phyloP scores from a whole-genome alignment of 2,797 vertebrate species.

The Chrysolophus pictus region DNA sequence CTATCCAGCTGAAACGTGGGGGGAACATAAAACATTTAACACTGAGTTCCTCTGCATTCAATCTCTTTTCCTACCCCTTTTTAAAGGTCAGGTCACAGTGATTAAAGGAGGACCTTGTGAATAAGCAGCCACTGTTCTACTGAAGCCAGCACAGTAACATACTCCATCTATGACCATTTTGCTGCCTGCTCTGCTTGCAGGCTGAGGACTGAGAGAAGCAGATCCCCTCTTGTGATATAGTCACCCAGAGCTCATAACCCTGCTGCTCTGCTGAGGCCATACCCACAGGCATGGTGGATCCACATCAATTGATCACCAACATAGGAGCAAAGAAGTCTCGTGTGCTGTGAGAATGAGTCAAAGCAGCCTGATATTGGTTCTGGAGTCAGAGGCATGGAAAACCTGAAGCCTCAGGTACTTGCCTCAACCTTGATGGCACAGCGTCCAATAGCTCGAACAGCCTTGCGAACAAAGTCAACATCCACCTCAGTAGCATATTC shows the following conservation, averaged over 20 bases:
- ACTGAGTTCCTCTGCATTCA: not conserved
- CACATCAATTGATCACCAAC: not conserved
- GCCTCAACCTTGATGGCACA: constrained; percentile 87
- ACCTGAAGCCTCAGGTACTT: constrained; percentile 1
- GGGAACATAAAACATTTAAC: not conserved
- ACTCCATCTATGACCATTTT: not conserved
- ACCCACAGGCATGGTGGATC: accelerated
- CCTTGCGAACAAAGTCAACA: constrained; percentile 86
- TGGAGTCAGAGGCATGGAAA: not conserved
- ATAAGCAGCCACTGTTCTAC: not conserved
- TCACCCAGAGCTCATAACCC: not conserved
- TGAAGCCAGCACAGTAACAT: not conserved
- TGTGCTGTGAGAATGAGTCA: accelerated
- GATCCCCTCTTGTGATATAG: accelerated
- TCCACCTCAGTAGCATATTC: constrained; percentile 86
- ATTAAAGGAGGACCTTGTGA: not conserved
- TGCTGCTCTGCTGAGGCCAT: not conserved
- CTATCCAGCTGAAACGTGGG: not conserved
- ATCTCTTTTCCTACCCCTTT: not conserved
- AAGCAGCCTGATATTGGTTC: not conserved
- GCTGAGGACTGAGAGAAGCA: not conserved
- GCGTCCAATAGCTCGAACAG: constrained; percentile 84
- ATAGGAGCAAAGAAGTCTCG: not conserved
- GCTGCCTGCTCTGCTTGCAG: not conserved
- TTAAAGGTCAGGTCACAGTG: not conserved